These are phyloP conservation scores for Fulica atra DNA, from an alignment of 2,113 vertebrate genomes.

Conservation along the genomic window DNA sequence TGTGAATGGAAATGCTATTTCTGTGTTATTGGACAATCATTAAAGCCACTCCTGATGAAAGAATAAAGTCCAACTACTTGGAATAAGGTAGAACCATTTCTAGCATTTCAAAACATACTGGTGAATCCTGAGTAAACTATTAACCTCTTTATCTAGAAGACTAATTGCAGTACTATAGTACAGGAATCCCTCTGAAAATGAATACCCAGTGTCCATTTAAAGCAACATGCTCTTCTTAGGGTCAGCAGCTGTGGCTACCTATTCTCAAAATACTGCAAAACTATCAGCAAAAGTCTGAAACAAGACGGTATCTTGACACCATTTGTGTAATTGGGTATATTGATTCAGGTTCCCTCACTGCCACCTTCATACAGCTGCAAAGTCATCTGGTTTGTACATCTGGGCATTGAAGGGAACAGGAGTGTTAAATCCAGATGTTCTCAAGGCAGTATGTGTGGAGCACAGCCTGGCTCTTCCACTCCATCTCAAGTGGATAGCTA, in stretches of 20 bases:
- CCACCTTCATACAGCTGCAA: not conserved
- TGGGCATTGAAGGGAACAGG: not conserved
- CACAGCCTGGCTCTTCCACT: not conserved
- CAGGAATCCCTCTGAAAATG: not conserved
- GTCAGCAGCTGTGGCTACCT: not conserved
- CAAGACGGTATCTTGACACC: not conserved
- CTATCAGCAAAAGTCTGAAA: not conserved
- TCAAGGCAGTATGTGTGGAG: not conserved
- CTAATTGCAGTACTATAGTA: not conserved
- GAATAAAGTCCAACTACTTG: slow-evolving; percentile 16
- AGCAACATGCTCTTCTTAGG: not conserved
- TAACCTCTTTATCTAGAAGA: not conserved
- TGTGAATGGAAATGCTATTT: not conserved
- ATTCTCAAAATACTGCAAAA: not conserved
- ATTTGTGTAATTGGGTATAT: not conserved
- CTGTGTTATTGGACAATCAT: not conserved
- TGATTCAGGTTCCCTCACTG: not conserved
- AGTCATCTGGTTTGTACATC: not conserved
- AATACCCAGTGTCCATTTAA: not conserved
- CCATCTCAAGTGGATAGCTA: not conserved
- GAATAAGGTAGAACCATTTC: not conserved
- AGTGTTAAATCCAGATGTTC: not conserved
- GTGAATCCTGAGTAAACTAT: not conserved
- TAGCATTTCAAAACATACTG: not conserved
- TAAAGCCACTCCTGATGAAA: not conserved